A percentile compares a stretch with the other conserved stretches of the same genome.
Evolutionary conservation across 1,140 invertebrate species (phyloP).

Genomic region (Meteorus sp.): DNA sequence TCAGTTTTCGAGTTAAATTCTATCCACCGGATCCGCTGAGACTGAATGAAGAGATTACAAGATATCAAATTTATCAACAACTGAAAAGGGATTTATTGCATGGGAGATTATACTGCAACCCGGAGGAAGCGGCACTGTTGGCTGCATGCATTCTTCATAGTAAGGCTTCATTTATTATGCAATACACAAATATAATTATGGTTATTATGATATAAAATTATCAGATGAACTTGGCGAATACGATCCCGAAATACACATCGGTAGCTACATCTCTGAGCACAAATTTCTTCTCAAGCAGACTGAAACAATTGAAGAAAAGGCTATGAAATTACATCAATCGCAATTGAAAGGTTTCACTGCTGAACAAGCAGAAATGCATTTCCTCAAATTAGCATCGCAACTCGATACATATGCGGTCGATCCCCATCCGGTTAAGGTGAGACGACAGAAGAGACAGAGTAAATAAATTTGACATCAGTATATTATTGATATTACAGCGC

Average conservation of each 20-base stretch:
- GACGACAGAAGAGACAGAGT: background rate
- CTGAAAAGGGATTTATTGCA: constrained; percentile 92
- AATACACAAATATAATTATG: background rate
- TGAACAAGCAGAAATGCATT: constrained; percentile 78
- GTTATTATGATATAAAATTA: constrained; percentile 1
- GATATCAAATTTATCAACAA: constrained; percentile 93
- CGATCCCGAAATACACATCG: constrained; percentile 83
- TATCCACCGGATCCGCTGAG: constrained; percentile 88
- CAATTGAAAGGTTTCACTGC: constrained; percentile 72
- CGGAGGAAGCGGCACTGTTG: constrained; percentile 84
- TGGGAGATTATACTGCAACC: constrained; percentile 89
- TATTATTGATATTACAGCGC: too few species aligned
- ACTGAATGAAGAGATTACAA: constrained; percentile 84
- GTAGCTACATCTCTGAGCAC: constrained; percentile 89
- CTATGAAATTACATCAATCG: constrained; percentile 85
- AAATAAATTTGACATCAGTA: background rate
- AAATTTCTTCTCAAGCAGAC: constrained; percentile 92
- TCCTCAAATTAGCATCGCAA: constrained; percentile 83
- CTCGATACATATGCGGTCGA: constrained; percentile 97
- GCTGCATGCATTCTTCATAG: constrained; percentile 94
- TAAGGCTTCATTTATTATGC: constrained; percentile 53
- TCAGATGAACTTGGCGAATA: constrained; percentile 94
- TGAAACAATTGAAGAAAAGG: constrained; percentile 84
- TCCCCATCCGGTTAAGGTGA: constrained; percentile 96
- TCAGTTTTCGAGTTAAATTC: constrained; percentile 93